Evolutionary conservation across 2,113 vertebrate species (phyloP), one percentile per base, ranked within the genome.

Genomic region (Microcebus lehilahytsara): DNA sequence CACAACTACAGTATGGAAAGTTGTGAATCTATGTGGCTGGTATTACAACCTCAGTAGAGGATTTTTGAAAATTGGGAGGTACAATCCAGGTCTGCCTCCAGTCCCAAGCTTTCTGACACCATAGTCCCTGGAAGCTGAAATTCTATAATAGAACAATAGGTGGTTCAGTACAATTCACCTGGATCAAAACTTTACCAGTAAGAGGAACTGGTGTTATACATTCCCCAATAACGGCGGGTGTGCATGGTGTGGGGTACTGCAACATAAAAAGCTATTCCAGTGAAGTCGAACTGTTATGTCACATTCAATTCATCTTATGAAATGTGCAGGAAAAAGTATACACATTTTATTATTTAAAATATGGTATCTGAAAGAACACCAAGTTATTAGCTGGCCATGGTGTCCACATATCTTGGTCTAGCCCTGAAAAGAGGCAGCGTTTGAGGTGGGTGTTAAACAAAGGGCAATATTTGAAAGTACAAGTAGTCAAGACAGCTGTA

Each of bases 311-410:
- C 53, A 81, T n/a, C 27, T 53, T 71, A 81, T 34, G 6, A 77
- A 80, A 80, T 64, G 5, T 89, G 37, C 3, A 34, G 49, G 17
- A 78, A 78, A 89, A 74, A 46, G n/a, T 30, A 17, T 25, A 32
- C 2, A 72, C 14, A 85, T 60, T 72, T 93, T 85, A 62, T 89
- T 81, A 62, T 60, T 32, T 78, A 60, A 94, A 71, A 75, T 80
- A 40, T 74, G 25, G 12, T 37, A 71, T 93, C 75, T 78, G 77
- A 87, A 85, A 88, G n/a, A 89, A 84, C 9, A 88, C 5, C 8
- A 56, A 84, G 56, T 90, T 83, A 12, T 94, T 62, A 62, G 22
- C 11, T 53, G 37, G 14, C 13, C 17, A 37, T 20, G 2, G 27
- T 51, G 30, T 79, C 34, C 49, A 64, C 9, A 67, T 78, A 6